Evolutionary conservation across 2,113 vertebrate species (phyloP).

Genomic region (Macroglossus sobrinus): DNA sequence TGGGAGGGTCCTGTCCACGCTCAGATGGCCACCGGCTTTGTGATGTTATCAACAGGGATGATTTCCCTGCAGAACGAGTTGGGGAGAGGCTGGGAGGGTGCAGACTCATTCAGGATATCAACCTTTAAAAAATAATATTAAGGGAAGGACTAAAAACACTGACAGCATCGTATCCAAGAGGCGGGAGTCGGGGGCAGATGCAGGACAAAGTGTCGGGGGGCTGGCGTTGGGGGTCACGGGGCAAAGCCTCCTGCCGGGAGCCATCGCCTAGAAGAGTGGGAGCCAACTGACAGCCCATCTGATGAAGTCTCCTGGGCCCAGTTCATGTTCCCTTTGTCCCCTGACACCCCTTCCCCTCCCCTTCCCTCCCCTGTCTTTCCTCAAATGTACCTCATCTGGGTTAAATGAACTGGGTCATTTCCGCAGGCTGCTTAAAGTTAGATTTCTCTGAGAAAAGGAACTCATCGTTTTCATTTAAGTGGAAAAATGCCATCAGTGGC

Average conservation of each 20-base stretch:
- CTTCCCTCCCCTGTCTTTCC: background rate
- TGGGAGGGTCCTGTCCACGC: conserved; percentile 59
- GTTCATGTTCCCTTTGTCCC: background rate
- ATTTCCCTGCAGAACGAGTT: conserved; percentile 53
- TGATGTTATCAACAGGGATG: conserved; percentile 64
- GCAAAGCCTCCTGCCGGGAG: background rate
- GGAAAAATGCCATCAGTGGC: background rate
- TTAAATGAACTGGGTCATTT: conserved; percentile 6
- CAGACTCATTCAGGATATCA: conserved; percentile 68
- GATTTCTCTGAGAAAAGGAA: background rate
- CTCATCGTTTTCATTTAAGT: background rate
- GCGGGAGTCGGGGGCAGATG: background rate
- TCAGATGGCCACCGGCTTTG: conserved; percentile 55
- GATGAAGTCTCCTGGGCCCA: background rate
- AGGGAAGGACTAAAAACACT: conserved; percentile 65
- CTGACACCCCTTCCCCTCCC: background rate
- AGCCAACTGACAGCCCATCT: background rate
- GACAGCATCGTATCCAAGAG: background rate
- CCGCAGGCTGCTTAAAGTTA: background rate
- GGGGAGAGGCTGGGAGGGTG: conserved; percentile 66
- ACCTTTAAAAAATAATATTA: conserved; percentile 73
- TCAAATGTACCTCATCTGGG: background rate
- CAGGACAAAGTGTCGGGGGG: background rate
- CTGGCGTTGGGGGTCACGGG: background rate
- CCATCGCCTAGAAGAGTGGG: background rate